Evolutionary conservation across 2,888 invertebrate genomes (phyloP), one percentile per base, ranked within the genome.

Genomic region (Ophion slaviceki): DNA sequence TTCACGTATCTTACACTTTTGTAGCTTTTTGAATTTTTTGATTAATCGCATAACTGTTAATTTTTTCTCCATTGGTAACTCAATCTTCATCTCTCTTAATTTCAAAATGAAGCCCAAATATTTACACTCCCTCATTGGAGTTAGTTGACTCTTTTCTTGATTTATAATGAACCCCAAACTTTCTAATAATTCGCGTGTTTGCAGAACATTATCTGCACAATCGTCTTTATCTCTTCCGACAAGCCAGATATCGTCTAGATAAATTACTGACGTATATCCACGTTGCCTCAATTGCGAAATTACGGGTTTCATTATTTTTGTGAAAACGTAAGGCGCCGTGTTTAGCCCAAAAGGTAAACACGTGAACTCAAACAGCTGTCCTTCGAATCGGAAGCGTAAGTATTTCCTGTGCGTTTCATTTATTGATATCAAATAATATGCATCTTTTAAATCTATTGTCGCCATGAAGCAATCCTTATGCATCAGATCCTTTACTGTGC

Each of bases 21-120:
- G 71, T 53, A 59, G n/a, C 2, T 72, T 78, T 36, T 71, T n/a
- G 24, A 85, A 61, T 66, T 72, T 77, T 32, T 47, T 47, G n/a
- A 72, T 71, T 61, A 76, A 66, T 11, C 61, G n/a, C 11, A 11
- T 66, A 2, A 81, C 67, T 10, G 68, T 61, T n/a, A 67, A 32
- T 47, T 47, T 81, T 20, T 85, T 81, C 17, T 81, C 67, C 10
- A 59, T 57, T 59, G 85, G 77, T n/a, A 80, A 53, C 32, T 85
- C 85, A 5, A 85, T 85, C 17, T 66, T 67, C 78, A 85, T 72
- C 17, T 81, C 67, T 47, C 2, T 80, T 62, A 62, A 81, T 20
- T 85, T 62, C n/a, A 85, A 74, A 74, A 78, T 71, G 57, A 78
- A 81, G 0, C 81, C 77, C 17, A 85, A 62, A 67, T 66, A 81